Percentiles rank a stretch among this genome's conserved stretches.
These are phyloP conservation scores for Eristalis pertinax DNA, from an alignment of 2,888 invertebrate species.

Conservation along the genomic window DNA sequence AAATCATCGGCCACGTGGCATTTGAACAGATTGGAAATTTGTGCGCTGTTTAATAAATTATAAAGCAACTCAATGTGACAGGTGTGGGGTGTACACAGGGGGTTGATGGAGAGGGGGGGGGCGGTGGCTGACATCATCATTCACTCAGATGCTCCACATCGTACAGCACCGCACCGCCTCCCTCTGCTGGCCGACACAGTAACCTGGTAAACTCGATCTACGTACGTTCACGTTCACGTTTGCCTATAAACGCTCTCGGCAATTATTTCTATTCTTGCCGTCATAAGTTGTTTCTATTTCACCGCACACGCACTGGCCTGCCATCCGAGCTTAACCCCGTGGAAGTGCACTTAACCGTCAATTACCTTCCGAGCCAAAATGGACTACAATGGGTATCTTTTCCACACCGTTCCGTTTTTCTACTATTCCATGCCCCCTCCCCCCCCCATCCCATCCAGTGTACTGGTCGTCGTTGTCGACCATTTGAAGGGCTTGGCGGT, in stretches of 20 bases:
- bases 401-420: not conserved
- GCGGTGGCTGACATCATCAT: too few relatives aligned
- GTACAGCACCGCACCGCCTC: too few relatives aligned
- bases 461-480: not conserved
- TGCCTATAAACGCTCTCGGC: not conserved
- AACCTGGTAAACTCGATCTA: too few relatives aligned
- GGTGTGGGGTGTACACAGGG: too few relatives aligned
- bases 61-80: too few relatives aligned
- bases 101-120: too few relatives aligned
- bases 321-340: constrained; percentile 43
- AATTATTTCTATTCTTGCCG: constrained; percentile 47
- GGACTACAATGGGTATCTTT: constrained; percentile 1
- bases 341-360: constrained; percentile 55
- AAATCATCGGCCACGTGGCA: too few relatives aligned
- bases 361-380: constrained; percentile 58
- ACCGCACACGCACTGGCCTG: not conserved
- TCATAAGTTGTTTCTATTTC: constrained; percentile 22
- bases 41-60: too few relatives aligned
- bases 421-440: not conserved
- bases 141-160: too few relatives aligned
- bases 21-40: too few relatives aligned
- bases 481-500: not conserved
- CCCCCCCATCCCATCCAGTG: not conserved
- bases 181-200: too few relatives aligned
- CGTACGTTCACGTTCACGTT: too few relatives aligned